These are phyloP conservation scores for Drosophila sordidula DNA, from an alignment of 2,888 invertebrate species.

Conservation along the genomic window DNA sequence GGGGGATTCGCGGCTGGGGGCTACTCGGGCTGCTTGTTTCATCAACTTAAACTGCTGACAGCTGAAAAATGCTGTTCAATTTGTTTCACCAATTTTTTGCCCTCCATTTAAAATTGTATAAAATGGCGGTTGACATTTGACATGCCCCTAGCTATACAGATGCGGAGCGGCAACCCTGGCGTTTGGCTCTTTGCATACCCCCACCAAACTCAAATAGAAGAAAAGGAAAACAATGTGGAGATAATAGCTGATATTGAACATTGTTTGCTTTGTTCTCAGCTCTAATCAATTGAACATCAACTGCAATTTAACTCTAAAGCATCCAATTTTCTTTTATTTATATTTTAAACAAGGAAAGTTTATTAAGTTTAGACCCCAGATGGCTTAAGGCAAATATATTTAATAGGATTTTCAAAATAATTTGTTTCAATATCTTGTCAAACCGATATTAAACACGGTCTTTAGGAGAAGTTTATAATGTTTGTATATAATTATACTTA, in stretches of 20 bases:
- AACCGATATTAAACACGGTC: no score
- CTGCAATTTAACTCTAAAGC: conserved; percentile 1
- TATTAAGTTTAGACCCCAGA: no score
- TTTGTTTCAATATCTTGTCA: no score
- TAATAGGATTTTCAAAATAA: no score
- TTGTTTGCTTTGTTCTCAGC: conserved; percentile 19
- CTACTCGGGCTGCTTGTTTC: conserved; percentile 33
- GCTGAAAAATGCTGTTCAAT: conserved; percentile 68
- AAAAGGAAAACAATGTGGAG: conserved; percentile 32
- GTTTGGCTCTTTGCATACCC: not conserved
- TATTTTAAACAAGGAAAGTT: not conserved
- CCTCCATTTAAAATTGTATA: conserved; percentile 54
- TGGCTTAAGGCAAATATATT: no score
- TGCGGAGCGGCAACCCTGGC: conserved; percentile 1
- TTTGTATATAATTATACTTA: no score
- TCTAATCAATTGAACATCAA: conserved; percentile 27
- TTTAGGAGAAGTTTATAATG: no score
- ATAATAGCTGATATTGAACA: conserved; percentile 34
- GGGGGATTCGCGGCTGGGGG: conserved; percentile 6
- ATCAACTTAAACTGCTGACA: conserved; percentile 75
- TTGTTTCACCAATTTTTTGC: conserved; percentile 42
- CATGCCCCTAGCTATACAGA: conserved; percentile 8
- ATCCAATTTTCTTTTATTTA: not conserved
- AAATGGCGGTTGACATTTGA: conserved; percentile 70
- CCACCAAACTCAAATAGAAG: not conserved